Conservation (phyloP, 2,797 vertebrate species). For the Myotis myotis region DNA sequence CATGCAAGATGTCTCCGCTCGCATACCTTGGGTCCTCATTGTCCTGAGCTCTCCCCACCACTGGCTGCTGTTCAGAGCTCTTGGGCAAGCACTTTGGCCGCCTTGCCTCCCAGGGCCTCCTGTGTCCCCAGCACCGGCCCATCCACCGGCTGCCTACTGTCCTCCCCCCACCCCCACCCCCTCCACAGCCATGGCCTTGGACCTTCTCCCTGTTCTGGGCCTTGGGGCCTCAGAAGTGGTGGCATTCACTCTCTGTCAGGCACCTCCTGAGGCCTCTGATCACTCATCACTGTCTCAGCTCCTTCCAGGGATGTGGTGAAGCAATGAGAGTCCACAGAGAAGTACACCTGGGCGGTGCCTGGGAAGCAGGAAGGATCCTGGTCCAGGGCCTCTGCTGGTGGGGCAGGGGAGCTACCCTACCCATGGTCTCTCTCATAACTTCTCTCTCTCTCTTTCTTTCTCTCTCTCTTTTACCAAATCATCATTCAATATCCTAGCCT, state of each 20-base stretch:
- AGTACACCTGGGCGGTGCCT: neutral
- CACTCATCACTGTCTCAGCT: neutral
- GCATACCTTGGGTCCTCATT: rapidly evolving
- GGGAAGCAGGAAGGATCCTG: neutral
- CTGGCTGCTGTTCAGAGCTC: neutral
- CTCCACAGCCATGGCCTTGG: neutral
- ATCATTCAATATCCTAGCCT: neutral
- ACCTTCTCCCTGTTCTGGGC: neutral
- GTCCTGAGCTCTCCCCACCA: neutral
- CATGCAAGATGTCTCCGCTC: rapidly evolving
- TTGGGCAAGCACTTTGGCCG: neutral
- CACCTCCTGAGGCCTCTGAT: neutral
- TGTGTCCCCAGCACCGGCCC: too few relatives aligned
- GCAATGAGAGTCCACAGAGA: neutral
- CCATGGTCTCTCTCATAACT: neutral
- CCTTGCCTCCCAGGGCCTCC: neutral
- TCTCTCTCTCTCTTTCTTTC: neutral
- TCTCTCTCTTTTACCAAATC: neutral
- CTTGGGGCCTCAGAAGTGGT: neutral
- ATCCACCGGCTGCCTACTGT: neutral
- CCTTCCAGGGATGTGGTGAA: neutral
- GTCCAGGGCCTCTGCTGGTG: neutral
- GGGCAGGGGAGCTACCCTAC: neutral
- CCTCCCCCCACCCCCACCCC: too few relatives aligned
- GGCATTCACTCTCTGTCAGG: neutral